Percentiles rank a stretch among this genome's conserved stretches.
phyloP scores from a whole-genome alignment of 1,140 invertebrate species.

The Hermatobates lingyangjiaoensis region DNA sequence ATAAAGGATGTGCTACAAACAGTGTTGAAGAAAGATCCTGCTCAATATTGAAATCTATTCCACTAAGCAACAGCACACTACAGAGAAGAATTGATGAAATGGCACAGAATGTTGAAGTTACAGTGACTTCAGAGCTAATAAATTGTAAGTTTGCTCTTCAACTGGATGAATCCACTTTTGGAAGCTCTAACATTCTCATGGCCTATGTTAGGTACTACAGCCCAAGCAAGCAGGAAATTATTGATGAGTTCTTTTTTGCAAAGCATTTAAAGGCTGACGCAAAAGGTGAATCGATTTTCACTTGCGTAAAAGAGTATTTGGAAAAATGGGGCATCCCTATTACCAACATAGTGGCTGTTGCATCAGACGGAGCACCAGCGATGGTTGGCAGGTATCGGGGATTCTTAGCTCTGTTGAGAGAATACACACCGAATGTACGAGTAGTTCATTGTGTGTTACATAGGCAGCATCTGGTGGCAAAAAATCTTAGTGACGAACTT shows the following conservation, averaged over 20 bases:
- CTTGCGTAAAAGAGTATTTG: background rate
- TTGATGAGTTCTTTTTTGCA: slow-evolving; percentile 1
- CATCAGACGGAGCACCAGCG: background rate
- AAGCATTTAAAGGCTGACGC: background rate
- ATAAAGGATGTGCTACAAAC: background rate
- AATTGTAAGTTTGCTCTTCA: background rate
- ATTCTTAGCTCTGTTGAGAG: slow-evolving; percentile 1
- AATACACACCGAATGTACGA: slow-evolving; percentile 1
- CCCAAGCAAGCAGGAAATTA: background rate
- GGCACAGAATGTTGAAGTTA: background rate
- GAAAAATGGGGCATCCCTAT: background rate
- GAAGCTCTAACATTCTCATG: background rate
- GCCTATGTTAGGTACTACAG: background rate
- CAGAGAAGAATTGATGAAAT: background rate
- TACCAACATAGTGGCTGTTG: background rate
- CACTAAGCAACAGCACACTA: background rate
- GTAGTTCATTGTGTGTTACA: slow-evolving; percentile 2
- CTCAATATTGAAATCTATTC: background rate
- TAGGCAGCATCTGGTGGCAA: slow-evolving; percentile 4
- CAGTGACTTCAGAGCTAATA: background rate
- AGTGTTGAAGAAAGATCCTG: background rate
- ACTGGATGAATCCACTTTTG: background rate
- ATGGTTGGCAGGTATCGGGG: slow-evolving; percentile 1
- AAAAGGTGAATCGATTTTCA: background rate
- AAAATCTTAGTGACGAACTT: slow-evolving; percentile 1